phyloP scores from a whole-genome alignment of 2,888 invertebrate genomes.

The Phoronis australis region DNA sequence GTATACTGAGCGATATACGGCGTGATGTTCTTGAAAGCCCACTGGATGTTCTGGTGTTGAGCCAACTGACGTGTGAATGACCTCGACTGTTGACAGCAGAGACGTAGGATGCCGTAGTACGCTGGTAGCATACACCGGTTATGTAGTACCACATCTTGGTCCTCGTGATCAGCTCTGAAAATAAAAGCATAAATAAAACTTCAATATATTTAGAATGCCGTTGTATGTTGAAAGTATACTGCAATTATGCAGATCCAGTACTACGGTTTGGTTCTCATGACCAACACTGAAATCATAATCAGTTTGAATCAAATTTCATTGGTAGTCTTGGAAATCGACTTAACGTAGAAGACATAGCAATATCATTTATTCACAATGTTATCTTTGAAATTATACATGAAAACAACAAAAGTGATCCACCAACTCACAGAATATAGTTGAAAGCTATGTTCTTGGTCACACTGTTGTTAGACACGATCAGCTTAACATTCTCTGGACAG shows the following conservation, averaged over 20 bases:
- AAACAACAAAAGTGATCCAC: too few relatives aligned
- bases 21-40: conserved; percentile 94
- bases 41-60: conserved; percentile 89
- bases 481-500: conserved; percentile 86
- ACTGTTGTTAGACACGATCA: conserved; percentile 78
- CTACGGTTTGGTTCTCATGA: too few relatives aligned
- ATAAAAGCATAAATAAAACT: too few relatives aligned
- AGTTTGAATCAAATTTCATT: too few relatives aligned
- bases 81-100: conserved; percentile 85
- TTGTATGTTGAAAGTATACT: too few relatives aligned
- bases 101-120: conserved; percentile 68
- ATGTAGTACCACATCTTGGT: conserved; percentile 89
- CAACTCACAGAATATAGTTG: conserved; percentile 85
- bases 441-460: conserved; percentile 92
- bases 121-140: conserved; percentile 91
- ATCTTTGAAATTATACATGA: neutral
- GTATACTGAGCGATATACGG: conserved; percentile 93
- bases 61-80: conserved; percentile 80
- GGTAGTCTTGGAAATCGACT: too few relatives aligned
- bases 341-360: too few relatives aligned
- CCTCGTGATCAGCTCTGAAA: conserved; percentile 87
- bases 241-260: too few relatives aligned
- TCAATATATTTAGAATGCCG: too few relatives aligned
- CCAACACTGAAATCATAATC: too few relatives aligned
- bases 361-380: too few relatives aligned